Percentiles rank a stretch among this genome's conserved stretches.
These are phyloP conservation scores for Acanthosepion lycidas DNA, from an alignment of 2,888 invertebrate species.

Conservation along the genomic window DNA sequence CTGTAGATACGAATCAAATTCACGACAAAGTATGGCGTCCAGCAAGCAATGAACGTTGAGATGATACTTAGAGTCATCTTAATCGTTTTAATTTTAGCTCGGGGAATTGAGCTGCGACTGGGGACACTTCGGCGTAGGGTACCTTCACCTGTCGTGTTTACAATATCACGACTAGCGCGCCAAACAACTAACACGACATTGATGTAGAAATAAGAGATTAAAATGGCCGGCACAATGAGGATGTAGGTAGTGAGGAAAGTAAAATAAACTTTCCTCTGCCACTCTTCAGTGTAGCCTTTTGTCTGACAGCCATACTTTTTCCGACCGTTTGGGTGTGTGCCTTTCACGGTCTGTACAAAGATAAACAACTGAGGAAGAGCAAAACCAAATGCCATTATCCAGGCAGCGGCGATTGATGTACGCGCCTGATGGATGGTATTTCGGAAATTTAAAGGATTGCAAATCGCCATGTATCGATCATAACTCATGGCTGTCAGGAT, in stretches of 20 bases:
- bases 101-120: slow-evolving; percentile 72
- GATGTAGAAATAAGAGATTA: slow-evolving; percentile 75
- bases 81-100: slow-evolving; percentile 76
- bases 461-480: slow-evolving; percentile 75
- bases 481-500: slow-evolving; percentile 75
- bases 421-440: slow-evolving; percentile 70
- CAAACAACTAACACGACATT: slow-evolving; percentile 75
- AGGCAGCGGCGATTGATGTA: slow-evolving; percentile 72
- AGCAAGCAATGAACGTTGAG: slow-evolving; percentile 75
- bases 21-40: slow-evolving; percentile 76
- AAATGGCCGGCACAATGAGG: slow-evolving; percentile 73
- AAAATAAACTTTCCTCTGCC: slow-evolving; percentile 76
- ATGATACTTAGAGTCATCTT: slow-evolving; percentile 76
- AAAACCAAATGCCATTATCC: slow-evolving; percentile 74
- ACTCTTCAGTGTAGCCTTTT: slow-evolving; percentile 74
- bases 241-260: slow-evolving; percentile 75
- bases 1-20: slow-evolving; percentile 75
- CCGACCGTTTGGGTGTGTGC: slow-evolving; percentile 69
- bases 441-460: slow-evolving; percentile 72
- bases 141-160: slow-evolving; percentile 51
- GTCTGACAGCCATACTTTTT: slow-evolving; percentile 70
- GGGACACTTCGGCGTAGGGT: slow-evolving; percentile 58
- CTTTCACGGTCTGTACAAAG: slow-evolving; percentile 72
- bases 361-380: slow-evolving; percentile 75
- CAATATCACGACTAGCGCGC: slow-evolving; percentile 68